Evolutionary conservation across 2,797 vertebrate genomes (phyloP).

Genomic region (Allobates femoralis): DNA sequence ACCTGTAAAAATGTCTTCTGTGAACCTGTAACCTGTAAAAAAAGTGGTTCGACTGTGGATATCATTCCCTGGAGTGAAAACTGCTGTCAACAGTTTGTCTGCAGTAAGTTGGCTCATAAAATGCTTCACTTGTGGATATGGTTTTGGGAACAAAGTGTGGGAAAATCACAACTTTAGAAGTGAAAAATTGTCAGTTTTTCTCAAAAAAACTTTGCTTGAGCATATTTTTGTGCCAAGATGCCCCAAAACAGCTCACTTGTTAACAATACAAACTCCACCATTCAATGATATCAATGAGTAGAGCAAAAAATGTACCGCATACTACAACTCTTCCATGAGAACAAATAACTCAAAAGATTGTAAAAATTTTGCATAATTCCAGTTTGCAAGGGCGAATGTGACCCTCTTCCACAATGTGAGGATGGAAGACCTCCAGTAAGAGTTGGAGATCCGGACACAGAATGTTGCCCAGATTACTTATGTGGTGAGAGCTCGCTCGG

Average conservation of each 20-base stretch:
- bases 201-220: too few relatives aligned
- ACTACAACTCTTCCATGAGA: too few relatives aligned
- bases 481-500: constrained; percentile 12
- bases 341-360: too few relatives aligned
- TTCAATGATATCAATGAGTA: too few relatives aligned
- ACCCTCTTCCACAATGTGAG: neutral
- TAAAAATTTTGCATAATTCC: too few relatives aligned
- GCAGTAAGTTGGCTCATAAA: constrained; percentile 18
- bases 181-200: too few relatives aligned
- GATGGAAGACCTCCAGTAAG: constrained; percentile 10
- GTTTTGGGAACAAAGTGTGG: too few relatives aligned
- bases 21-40: neutral
- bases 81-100: neutral
- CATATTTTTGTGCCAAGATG: too few relatives aligned
- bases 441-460: neutral
- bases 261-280: too few relatives aligned
- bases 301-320: too few relatives aligned
- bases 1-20: neutral
- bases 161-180: too few relatives aligned
- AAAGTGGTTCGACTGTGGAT: neutral
- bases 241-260: too few relatives aligned
- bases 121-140: neutral
- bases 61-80: neutral
- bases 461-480: constrained; percentile 32
- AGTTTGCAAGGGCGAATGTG: neutral